A percentile compares a stretch with the other conserved stretches of the same genome.
Evolutionary conservation across 1,140 invertebrate species (phyloP).

Genomic region (Metaphire vulgaris): DNA sequence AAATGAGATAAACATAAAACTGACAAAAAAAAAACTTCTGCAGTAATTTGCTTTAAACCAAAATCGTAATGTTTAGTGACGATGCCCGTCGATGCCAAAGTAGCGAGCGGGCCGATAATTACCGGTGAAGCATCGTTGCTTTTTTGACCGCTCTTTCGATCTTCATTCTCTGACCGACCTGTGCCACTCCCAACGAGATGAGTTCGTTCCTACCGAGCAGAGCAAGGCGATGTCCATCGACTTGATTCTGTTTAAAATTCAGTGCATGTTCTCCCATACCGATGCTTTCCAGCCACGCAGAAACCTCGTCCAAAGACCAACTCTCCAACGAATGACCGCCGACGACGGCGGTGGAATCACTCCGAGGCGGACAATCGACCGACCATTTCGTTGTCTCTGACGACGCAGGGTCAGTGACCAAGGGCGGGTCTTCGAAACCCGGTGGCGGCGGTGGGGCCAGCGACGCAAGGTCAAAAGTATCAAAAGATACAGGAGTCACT

Average conservation of each 20-base stretch:
- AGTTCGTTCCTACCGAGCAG: constrained; percentile 45
- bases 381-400: too few relatives aligned
- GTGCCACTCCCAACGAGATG: constrained; percentile 45
- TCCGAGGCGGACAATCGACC: too few relatives aligned
- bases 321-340: constrained; percentile 36
- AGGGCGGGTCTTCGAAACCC: constrained; percentile 11
- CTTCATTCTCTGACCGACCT: constrained; percentile 49
- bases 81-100: too few relatives aligned
- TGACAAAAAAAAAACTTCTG: too few relatives aligned
- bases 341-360: too few relatives aligned
- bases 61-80: too few relatives aligned
- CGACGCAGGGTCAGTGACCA: too few relatives aligned
- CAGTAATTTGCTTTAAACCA: too few relatives aligned
- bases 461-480: background rate
- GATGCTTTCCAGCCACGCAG: constrained; percentile 48
- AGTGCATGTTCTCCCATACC: constrained; percentile 44
- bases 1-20: too few relatives aligned
- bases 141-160: constrained; percentile 49
- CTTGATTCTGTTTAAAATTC: constrained; percentile 43
- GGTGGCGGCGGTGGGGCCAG: constrained; percentile 11
- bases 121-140: constrained; percentile 25
- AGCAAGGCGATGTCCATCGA: constrained; percentile 45
- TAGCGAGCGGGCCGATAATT: too few relatives aligned
- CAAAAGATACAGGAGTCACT: too few relatives aligned
- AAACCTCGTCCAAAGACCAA: constrained; percentile 47